Conservation (phyloP, 2,888 invertebrate species). For the Nomada lathburiana region DNA sequence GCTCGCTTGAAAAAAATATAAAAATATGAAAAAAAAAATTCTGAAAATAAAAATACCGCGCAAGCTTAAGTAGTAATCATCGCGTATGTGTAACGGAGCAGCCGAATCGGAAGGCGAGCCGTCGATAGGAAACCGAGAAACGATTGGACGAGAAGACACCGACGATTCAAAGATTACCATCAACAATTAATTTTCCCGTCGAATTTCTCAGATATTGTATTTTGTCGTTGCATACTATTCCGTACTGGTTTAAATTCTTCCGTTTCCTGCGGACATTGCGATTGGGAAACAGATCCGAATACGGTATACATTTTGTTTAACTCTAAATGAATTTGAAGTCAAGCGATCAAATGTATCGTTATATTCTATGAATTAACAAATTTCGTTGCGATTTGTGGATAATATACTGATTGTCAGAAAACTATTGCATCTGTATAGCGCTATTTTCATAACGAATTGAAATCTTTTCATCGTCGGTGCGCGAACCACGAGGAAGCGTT, state of each 20-base stretch:
- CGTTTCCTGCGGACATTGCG: too few species aligned
- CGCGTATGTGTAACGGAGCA: constrained; percentile 49
- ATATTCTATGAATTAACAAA: too few species aligned
- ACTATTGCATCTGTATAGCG: too few species aligned
- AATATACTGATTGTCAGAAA: too few species aligned
- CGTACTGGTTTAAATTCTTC: too few species aligned
- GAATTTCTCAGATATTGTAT: not conserved
- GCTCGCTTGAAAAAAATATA: constrained; percentile 33
- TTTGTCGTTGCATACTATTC: too few species aligned
- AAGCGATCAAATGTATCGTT: too few species aligned
- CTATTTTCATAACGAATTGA: not conserved
- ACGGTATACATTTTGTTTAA: too few species aligned
- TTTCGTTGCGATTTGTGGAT: too few species aligned
- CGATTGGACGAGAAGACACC: constrained; percentile 25
- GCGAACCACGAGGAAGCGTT: constrained; percentile 2
- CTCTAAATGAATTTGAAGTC: too few species aligned
- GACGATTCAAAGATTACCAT: constrained; percentile 36
- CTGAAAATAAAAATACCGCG: constrained; percentile 43
- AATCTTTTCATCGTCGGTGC: constrained; percentile 41
- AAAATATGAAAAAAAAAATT: constrained; percentile 8
- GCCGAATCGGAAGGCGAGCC: constrained; percentile 47
- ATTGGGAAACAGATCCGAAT: too few species aligned
- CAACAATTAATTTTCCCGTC: not conserved
- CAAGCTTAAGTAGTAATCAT: constrained; percentile 61
- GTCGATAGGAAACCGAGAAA: constrained; percentile 34